Percentiles rank a stretch among this genome's conserved stretches.
These are phyloP conservation scores for Chiroxiphia lanceolata DNA, from an alignment of 2,797 vertebrate genomes.

Conservation along the genomic window DNA sequence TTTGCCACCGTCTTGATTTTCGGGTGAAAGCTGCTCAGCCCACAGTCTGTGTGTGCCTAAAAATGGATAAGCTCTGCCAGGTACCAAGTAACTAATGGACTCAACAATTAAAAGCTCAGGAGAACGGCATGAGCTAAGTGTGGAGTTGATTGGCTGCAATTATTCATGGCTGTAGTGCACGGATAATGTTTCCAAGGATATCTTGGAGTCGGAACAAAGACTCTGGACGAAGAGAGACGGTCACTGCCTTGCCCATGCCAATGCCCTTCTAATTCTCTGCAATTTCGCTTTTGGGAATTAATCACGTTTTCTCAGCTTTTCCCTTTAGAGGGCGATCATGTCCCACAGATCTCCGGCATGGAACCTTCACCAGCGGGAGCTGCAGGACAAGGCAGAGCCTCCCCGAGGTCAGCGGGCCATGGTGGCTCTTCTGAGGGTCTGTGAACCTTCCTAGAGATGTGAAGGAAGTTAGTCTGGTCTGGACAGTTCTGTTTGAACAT, in stretches of 20 bases:
- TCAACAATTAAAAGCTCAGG: neutral
- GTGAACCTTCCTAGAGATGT: neutral
- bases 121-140: neutral
- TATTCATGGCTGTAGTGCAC: neutral
- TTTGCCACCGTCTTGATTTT: neutral
- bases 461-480: neutral
- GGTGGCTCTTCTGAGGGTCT: neutral
- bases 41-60: neutral
- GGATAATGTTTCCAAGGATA: neutral
- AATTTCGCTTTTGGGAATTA: neutral
- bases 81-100: neutral
- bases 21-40: neutral
- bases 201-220: neutral
- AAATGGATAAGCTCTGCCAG: neutral
- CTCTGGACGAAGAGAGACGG: neutral
- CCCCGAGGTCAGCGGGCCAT: neutral
- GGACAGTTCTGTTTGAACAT: neutral
- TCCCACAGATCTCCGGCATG: neutral
- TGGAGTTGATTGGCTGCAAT: neutral
- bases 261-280: neutral
- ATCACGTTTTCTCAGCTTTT: neutral
- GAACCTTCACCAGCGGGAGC: rapidly evolving
- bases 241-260: rapidly evolving
- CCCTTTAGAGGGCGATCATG: slow-evolving; percentile 59
- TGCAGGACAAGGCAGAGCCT: neutral